Conservation (phyloP, 2,888 invertebrate genomes). For the Heliconius erato region DNA sequence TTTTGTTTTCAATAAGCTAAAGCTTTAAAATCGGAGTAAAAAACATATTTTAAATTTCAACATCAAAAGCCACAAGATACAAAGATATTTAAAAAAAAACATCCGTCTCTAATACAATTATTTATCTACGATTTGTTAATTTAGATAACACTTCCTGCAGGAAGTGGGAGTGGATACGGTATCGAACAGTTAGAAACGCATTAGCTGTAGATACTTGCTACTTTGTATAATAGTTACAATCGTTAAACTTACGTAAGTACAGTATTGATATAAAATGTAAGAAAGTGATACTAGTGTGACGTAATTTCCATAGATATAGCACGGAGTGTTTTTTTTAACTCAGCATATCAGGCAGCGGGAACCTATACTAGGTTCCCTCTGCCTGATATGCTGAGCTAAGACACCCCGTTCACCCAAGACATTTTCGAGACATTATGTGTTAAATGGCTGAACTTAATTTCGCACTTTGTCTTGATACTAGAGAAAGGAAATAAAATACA, state of each 20-base stretch:
- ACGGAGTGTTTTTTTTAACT: not conserved
- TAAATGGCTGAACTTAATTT: not conserved
- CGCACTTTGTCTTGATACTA: not conserved
- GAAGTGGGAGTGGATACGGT: slow-evolving; percentile 29
- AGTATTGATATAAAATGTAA: not conserved
- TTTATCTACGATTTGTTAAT: slow-evolving; percentile 23
- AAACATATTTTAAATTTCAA: not conserved
- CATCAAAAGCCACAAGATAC: not conserved
- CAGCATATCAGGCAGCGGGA: not conserved
- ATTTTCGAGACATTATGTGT: not conserved
- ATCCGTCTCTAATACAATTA: slow-evolving; percentile 10
- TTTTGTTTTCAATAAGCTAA: too few species aligned
- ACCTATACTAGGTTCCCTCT: too few species aligned
- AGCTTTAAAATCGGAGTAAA: not conserved
- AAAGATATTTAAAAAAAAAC: slow-evolving; percentile 10
- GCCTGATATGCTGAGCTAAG: too few species aligned
- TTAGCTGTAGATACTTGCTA: slow-evolving; percentile 16
- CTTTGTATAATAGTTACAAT: slow-evolving; percentile 14
- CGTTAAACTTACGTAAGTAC: slow-evolving; percentile 17
- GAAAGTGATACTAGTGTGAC: not conserved
- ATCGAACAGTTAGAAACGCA: slow-evolving; percentile 32
- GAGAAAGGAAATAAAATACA: too few species aligned
- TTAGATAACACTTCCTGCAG: slow-evolving; percentile 37
- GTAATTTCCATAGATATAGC: not conserved
- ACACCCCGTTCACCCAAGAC: not conserved